These are phyloP conservation scores for Triplophysa tibetana DNA, from an alignment of 2,113 vertebrate genomes.

Conservation along the genomic window DNA sequence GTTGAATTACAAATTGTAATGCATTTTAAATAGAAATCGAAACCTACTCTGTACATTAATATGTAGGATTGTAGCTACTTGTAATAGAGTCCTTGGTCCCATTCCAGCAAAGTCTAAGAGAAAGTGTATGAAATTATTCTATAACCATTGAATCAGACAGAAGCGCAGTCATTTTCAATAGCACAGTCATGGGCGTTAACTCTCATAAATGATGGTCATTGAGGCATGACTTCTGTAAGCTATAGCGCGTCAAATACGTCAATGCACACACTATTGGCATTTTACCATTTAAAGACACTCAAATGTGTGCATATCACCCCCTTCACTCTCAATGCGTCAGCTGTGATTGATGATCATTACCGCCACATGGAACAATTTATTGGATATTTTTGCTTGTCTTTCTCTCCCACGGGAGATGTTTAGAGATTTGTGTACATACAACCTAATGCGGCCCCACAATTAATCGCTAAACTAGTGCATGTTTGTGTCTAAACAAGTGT, in stretches of 20 bases:
- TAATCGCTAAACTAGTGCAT: background rate
- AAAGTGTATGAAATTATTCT: slow-evolving; percentile 51
- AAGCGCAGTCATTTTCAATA: slow-evolving; percentile 53
- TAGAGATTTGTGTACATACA: slow-evolving; percentile 9
- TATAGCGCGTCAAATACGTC: no score
- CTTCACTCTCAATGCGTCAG: background rate
- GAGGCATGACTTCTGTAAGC: slow-evolving; percentile 27
- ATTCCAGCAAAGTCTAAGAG: background rate
- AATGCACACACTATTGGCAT: background rate
- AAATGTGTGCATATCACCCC: background rate
- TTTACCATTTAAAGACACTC: background rate
- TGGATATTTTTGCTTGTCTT: slow-evolving; percentile 14
- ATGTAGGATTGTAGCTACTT: no score
- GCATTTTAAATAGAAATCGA: background rate
- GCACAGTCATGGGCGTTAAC: slow-evolving; percentile 56
- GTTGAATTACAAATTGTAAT: background rate
- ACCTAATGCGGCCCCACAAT: background rate
- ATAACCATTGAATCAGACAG: slow-evolving; percentile 68
- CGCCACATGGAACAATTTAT: background rate
- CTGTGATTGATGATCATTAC: background rate
- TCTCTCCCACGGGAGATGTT: background rate
- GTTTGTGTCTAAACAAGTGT: background rate
- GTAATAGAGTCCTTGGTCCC: background rate
- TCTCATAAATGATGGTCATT: slow-evolving; percentile 49
- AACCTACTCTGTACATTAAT: background rate